Evolutionary conservation across 2,113 vertebrate genomes (phyloP).

Genomic region (Oplegnathus fasciatus): DNA sequence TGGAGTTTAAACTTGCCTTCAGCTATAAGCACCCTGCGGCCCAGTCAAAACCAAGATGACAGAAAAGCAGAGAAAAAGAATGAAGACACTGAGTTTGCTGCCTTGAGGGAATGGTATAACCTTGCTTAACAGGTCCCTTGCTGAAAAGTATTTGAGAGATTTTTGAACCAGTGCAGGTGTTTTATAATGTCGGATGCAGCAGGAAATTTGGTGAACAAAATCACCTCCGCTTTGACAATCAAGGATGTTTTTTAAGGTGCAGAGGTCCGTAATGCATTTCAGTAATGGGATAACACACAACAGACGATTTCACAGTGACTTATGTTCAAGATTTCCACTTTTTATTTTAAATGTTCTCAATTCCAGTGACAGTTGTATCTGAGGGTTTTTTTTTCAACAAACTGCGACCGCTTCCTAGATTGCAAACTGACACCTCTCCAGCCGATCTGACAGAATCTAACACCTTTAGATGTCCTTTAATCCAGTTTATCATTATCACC

Average conservation of each 20-base stretch:
- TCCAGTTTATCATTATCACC: conserved; percentile 46
- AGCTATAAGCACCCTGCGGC: conserved; percentile 45
- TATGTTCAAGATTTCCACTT: neutral
- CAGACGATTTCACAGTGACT: conserved; percentile 11
- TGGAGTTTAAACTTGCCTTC: conserved; percentile 56
- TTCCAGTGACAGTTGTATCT: conserved; percentile 7
- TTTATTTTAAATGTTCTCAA: conserved; percentile 21
- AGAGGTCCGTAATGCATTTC: conserved; percentile 3
- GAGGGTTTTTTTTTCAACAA: conserved; percentile 9
- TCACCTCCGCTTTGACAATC: conserved; percentile 69
- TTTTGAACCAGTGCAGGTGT: conserved; percentile 19
- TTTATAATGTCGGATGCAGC: neutral
- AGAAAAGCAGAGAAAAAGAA: conserved; percentile 38
- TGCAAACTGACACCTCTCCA: conserved; percentile 56
- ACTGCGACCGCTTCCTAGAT: conserved; percentile 29
- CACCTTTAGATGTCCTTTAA: conserved; percentile 72
- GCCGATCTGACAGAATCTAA: conserved; percentile 55
- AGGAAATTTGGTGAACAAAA: conserved; percentile 61
- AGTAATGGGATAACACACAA: neutral
- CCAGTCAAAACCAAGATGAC: conserved; percentile 53
- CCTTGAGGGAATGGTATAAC: conserved; percentile 38
- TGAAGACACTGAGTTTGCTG: conserved; percentile 19
- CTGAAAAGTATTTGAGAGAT: conserved; percentile 29
- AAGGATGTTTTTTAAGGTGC: neutral
- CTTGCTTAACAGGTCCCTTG: conserved; percentile 35